Base-by-base conservation (phyloP, 1,140 invertebrate genomes). In the Ctenoplectra terminalis region DNA sequence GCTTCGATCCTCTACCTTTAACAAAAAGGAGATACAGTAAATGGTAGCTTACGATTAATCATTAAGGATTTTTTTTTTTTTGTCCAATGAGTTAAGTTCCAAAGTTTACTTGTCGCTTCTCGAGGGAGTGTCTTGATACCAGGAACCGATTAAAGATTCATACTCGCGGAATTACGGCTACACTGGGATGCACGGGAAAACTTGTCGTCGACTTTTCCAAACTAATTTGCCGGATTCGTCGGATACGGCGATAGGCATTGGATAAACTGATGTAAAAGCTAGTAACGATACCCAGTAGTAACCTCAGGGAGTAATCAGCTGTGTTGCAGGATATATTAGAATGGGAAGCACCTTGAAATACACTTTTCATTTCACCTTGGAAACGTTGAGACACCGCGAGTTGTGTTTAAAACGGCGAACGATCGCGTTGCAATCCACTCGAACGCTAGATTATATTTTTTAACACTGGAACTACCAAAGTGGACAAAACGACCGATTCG, bases 101-200 rank as follows among this genome's bases (percentile, higher is more conserved):
- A 54, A 56, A 69, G 74, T 77, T 34, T n/a, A 2, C 11, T 31
- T 20, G 23, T n/a, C 23, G 13, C 31, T 34, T 9, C 56, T 46
- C 7, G 23, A 4, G 58, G 17, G 58, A 61, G n/a, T 7, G 43
- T 54, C 54, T 23, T 40, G 50, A 40, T 67, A 50, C 79, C 48
- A 76, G 48, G 46, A 50, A 56, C 56, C 34, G 60, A 82, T 87
- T 76, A 84, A 81, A 86, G 29, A 84, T 87, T 87, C 69, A 87
- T 66, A 20, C 34, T n/a, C 13, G 11, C 20, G 17, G 46, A 83
- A 61, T 86, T 86, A 87, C 70, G 64, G 71, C 48, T 73, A 70
- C 13, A 48, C 23, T 40, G 52, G 61, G 50, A 63, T 73, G 61
- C 60, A 52, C 40, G 20, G 15, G n/a, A 54, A 50, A 76, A 77